Evolutionary conservation across 2,888 invertebrate genomes (phyloP), one percentile per base, ranked within the genome.

Genomic region (Orthosia cruda): DNA sequence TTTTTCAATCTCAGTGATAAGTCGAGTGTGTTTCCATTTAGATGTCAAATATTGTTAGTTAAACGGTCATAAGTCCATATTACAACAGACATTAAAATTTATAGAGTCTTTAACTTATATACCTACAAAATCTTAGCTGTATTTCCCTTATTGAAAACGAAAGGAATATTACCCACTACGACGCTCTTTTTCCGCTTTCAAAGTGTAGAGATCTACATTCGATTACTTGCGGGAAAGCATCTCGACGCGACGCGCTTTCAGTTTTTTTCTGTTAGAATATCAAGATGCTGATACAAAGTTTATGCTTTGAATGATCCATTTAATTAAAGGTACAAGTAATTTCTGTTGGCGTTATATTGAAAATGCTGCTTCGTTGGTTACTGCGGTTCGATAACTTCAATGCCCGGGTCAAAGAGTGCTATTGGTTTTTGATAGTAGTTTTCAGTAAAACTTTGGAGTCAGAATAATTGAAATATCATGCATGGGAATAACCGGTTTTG

Each of bases 151-250:
- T 77, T 26, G 32, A 9, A 4, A 77, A n/a, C 20, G 76, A 71
- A 71, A 77, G 47, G 0, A 58, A 23, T 63, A 16, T 77, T 40
- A 23, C 32, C n/a, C 16, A 40, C 32, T 13, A 18, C n/a, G n/a
- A 52, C 47, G 50, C 16, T n/a, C 23, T 45, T 71, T n/a, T 71
- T 77, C n/a, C 62, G 18, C 47, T 66, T 20, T 58, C 57, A 63
- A 57, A 63, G 50, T 62, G 26, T 18, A 55, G 45, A 76, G 61
- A 76, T 77, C 50, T 57, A 58, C 62, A 76, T 78, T 57, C 47
- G 23, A 58, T 76, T 77, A 58, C 71, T 50, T 13, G 32, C 15
- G 15, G 52, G 4, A 40, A 52, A 11, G 52, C 32, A 45, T 50
- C 23, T 40, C 50, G 50, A 32, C 16, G 13, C n/a, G 70, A 62